Conservation (phyloP, 2,113 vertebrate species). For the Mastomys coucha region DNA sequence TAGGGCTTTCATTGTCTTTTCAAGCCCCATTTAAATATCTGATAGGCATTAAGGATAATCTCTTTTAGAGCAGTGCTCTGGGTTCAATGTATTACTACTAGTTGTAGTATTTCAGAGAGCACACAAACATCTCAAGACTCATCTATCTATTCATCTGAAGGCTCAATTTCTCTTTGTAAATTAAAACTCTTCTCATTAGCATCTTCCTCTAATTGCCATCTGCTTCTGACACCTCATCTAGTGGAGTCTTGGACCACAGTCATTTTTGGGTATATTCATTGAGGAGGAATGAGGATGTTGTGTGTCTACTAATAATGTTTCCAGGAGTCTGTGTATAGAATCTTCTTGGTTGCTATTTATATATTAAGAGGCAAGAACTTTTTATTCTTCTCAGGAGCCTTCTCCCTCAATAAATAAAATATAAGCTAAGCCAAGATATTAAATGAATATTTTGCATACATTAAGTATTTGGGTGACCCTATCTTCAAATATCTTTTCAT, state of each 20-base stretch:
- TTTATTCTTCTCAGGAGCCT: not conserved
- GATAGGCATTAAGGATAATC: not conserved
- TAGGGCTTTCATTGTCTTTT: not conserved
- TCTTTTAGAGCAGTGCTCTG: not conserved
- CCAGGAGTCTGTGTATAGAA: not conserved
- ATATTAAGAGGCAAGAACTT: not conserved
- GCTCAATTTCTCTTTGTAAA: not conserved
- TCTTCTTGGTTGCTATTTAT: not conserved
- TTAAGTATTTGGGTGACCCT: not conserved
- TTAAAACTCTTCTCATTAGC: not conserved
- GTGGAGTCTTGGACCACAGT: not conserved
- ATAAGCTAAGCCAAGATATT: not conserved
- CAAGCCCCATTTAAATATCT: not conserved
- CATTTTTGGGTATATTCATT: not conserved
- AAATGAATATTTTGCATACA: not conserved
- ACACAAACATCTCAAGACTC: not conserved
- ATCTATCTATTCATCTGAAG: not conserved
- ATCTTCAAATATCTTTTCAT: not conserved
- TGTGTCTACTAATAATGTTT: not conserved
- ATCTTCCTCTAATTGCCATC: not conserved
- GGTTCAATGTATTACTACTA: not conserved
- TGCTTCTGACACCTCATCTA: not conserved
- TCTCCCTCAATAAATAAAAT: not conserved
- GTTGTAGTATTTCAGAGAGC: not conserved
- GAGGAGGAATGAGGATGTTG: not conserved